Percentiles rank a stretch among this genome's conserved stretches.
These are phyloP conservation scores for Xanthostigma xanthostigma DNA, from an alignment of 2,888 invertebrate genomes.

Conservation along the genomic window DNA sequence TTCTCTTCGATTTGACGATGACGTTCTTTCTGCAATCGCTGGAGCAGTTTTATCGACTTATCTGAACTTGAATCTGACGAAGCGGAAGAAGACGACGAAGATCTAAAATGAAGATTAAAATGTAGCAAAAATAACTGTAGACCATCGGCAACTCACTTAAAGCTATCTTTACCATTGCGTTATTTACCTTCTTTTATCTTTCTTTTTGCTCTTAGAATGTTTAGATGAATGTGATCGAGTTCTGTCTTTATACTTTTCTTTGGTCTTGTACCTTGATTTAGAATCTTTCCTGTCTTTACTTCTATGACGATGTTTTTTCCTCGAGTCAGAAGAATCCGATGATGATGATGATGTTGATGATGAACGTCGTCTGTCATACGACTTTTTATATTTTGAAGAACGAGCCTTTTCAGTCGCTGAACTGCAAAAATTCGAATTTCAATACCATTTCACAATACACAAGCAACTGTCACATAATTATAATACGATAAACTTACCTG, in stretches of 20 bases:
- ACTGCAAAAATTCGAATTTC: too few relatives aligned
- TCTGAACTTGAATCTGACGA: slow-evolving; percentile 26
- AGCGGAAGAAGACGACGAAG: slow-evolving; percentile 18
- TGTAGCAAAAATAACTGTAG: too few relatives aligned
- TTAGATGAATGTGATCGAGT: slow-evolving; percentile 11
- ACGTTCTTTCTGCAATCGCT: slow-evolving; percentile 58
- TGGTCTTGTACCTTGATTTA: background rate
- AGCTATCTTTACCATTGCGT: too few relatives aligned
- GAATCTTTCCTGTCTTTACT: slow-evolving; percentile 1
- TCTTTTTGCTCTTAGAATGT: slow-evolving; percentile 11
- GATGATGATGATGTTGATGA: too few relatives aligned
- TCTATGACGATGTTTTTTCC: background rate
- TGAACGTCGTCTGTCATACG: too few relatives aligned
- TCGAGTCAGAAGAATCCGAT: too few relatives aligned
- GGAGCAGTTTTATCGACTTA: slow-evolving; percentile 47
- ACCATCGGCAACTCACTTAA: too few relatives aligned
- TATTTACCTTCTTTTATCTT: slow-evolving; percentile 1
- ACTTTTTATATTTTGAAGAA: too few relatives aligned
- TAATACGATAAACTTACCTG: too few relatives aligned
- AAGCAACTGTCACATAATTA: too few relatives aligned
- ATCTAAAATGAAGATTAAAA: slow-evolving; percentile 4
- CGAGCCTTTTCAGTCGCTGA: too few relatives aligned
- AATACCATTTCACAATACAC: too few relatives aligned
- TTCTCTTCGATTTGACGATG: slow-evolving; percentile 46
- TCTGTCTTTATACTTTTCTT: slow-evolving; percentile 6